Evolutionary conservation across 2,797 vertebrate species (phyloP).

Genomic region (Artibeus lituratus): DNA sequence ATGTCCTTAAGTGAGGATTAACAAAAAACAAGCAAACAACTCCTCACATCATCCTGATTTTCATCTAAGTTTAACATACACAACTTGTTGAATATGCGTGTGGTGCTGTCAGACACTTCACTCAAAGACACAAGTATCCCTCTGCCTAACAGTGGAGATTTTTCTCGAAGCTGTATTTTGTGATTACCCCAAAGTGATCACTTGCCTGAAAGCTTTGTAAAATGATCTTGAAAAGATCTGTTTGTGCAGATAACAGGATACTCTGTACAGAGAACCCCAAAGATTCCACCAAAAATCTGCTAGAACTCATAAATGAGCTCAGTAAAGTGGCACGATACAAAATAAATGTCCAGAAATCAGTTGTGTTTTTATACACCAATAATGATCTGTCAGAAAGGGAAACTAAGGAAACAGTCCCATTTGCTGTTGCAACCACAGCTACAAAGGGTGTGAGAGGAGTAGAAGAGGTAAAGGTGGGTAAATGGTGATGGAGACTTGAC

Average conservation of each 20-base stretch:
- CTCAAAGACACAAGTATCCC: background rate
- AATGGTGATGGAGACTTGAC: background rate
- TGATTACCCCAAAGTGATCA: background rate
- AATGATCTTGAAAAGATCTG: conserved; percentile 8
- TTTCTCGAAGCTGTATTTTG: background rate
- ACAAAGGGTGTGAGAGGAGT: background rate
- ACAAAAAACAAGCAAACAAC: background rate
- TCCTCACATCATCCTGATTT: background rate
- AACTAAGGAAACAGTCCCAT: background rate
- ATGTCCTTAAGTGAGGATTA: background rate
- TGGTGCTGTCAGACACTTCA: background rate
- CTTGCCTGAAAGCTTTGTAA: background rate
- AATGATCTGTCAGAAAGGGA: background rate
- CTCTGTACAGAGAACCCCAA: background rate
- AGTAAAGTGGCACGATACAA: background rate
- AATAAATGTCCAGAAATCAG: background rate
- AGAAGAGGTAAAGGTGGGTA: too few species aligned
- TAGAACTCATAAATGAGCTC: background rate
- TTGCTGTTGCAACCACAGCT: too few species aligned
- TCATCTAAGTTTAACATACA: background rate
- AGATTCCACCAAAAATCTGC: background rate
- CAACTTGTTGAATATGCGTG: background rate
- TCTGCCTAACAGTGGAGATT: background rate
- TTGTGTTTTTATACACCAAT: background rate
- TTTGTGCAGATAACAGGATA: background rate